phyloP scores from a whole-genome alignment of 2,113 vertebrate species.

The Lycocorax pyrrhopterus region DNA sequence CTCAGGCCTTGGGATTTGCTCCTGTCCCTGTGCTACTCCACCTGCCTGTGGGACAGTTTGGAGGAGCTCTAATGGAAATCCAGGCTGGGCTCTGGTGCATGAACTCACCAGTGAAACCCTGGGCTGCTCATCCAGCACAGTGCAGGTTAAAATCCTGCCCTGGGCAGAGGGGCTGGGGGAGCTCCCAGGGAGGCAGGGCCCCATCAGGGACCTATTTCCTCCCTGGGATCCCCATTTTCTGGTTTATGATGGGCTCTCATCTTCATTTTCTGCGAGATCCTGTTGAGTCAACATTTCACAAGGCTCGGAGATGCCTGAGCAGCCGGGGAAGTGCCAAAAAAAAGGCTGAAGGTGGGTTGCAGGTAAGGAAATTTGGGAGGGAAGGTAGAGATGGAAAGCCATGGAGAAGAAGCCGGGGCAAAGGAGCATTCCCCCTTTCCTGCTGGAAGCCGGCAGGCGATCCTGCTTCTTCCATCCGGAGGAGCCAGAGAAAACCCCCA shows the following conservation, averaged over 20 bases:
- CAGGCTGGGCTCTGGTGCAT: not conserved
- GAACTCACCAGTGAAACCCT: not conserved
- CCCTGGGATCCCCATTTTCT: not conserved
- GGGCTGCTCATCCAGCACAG: not conserved
- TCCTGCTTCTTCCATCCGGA: not conserved
- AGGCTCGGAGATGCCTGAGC: not conserved
- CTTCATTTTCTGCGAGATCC: not conserved
- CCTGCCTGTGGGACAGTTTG: not conserved
- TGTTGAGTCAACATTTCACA: fast-evolving
- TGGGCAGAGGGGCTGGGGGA: not conserved
- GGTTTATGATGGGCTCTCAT: not conserved
- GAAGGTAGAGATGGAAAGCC: not conserved
- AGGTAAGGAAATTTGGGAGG: not conserved
- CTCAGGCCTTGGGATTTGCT: not conserved
- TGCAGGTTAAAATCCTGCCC: not conserved
- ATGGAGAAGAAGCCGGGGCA: not conserved
- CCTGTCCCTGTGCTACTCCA: not conserved
- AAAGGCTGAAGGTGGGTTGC: not conserved
- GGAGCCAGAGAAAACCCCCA: not conserved
- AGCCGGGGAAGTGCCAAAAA: fast-evolving
- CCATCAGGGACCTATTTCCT: not conserved
- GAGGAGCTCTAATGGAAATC: not conserved
- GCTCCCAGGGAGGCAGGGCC: not conserved
- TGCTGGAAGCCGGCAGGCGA: not conserved
- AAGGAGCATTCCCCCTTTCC: not conserved